Evolutionary conservation across 1,140 invertebrate genomes (phyloP).

Genomic region (Hetaerina americana): DNA sequence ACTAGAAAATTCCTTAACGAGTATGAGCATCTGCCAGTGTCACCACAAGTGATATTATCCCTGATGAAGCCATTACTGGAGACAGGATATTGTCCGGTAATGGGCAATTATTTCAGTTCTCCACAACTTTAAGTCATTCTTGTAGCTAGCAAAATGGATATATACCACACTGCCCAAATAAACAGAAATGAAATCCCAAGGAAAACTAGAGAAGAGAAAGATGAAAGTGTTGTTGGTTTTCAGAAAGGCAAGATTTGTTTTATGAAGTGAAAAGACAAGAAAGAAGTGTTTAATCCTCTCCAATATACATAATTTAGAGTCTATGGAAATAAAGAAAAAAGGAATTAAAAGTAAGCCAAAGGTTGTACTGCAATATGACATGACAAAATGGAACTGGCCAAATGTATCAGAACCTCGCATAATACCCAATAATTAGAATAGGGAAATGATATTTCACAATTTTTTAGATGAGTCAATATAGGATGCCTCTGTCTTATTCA

Average conservation of each 20-base stretch:
- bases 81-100: neutral
- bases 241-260: neutral
- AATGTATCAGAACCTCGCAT: neutral
- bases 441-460: neutral
- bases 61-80: neutral
- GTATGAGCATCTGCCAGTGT: neutral
- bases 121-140: slow-evolving; percentile 1
- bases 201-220: neutral
- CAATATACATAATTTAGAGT: neutral
- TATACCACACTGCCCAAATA: neutral
- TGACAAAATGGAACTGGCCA: neutral
- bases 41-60: neutral
- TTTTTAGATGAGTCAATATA: too few species aligned
- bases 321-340: neutral
- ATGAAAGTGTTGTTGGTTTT: neutral
- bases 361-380: neutral
- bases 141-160: neutral
- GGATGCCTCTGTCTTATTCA: too few species aligned
- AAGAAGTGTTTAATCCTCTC: neutral
- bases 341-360: neutral
- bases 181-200: neutral
- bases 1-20: neutral
- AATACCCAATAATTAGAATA: neutral
- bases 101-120: neutral
- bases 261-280: slow-evolving; percentile 1